Percentiles rank a stretch among this genome's conserved stretches.
phyloP scores from a whole-genome alignment of 2,797 vertebrate species.

The Poecilia picta region DNA sequence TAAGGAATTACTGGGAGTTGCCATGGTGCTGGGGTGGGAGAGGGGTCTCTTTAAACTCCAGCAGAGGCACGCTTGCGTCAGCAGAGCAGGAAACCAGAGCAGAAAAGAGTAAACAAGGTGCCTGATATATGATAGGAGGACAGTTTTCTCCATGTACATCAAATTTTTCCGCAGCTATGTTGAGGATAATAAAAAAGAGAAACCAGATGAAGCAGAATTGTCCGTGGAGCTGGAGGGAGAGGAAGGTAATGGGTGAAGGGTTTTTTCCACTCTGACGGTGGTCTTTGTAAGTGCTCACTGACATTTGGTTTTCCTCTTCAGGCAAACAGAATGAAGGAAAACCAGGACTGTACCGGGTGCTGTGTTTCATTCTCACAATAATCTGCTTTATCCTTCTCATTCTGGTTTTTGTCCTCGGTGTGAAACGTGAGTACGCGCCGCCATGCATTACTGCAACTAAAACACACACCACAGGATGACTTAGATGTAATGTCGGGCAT shows the following conservation, averaged over 20 bases:
- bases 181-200: conserved; percentile 51
- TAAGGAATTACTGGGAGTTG: conserved; percentile 28
- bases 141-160: conserved; percentile 70
- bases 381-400: conserved; percentile 69
- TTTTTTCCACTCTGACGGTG: background rate
- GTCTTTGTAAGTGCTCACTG: conserved; percentile 17
- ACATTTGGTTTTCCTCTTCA: conserved; percentile 26
- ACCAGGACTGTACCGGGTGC: conserved; percentile 44
- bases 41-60: conserved; percentile 23
- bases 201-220: conserved; percentile 35
- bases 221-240: conserved; percentile 52
- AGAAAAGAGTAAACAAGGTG: conserved; percentile 29
- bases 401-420: conserved; percentile 48
- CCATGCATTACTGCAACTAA: conserved; percentile 16
- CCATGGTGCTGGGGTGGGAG: conserved; percentile 48
- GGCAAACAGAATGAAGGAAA: conserved; percentile 24
- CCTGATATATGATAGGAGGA: conserved; percentile 10
- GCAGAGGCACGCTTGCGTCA: conserved; percentile 17
- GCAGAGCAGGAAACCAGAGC: conserved; percentile 22
- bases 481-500: background rate
- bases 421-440: conserved; percentile 73
- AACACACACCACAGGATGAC: background rate
- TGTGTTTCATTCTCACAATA: conserved; percentile 55
- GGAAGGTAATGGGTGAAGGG: conserved; percentile 50
- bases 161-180: conserved; percentile 70